A percentile compares a stretch with the other conserved stretches of the same genome.
Evolutionary conservation across 1,140 invertebrate genomes (phyloP).

Genomic region (Zaprionus inermis): DNA sequence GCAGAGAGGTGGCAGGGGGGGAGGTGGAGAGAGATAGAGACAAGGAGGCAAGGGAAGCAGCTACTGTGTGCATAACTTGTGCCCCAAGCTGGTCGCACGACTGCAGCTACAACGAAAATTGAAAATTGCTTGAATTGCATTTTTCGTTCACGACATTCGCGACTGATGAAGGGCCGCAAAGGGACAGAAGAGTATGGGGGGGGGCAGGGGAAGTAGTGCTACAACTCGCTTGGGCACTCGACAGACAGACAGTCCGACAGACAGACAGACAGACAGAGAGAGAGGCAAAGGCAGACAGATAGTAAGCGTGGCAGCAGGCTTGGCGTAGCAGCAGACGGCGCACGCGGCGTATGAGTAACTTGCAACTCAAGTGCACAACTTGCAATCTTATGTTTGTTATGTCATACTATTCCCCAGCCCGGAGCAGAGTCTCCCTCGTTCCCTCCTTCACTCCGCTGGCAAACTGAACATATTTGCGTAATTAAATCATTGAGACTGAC

Average conservation of each 20-base stretch:
- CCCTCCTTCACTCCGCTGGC: conserved; percentile 6
- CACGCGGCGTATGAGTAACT: conserved; percentile 64
- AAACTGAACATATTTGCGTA: conserved; percentile 51
- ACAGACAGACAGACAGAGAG: conserved; percentile 4
- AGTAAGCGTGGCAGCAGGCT: conserved; percentile 10
- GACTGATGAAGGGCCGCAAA: conserved; percentile 37
- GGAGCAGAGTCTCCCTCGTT: neutral
- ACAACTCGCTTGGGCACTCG: conserved; percentile 29
- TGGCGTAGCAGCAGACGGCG: neutral
- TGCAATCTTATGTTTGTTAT: conserved; percentile 69
- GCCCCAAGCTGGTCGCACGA: conserved; percentile 24
- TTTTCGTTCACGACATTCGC: conserved; percentile 38
- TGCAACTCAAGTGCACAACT: conserved; percentile 59
- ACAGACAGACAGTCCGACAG: conserved; percentile 13
- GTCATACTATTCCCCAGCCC: conserved; percentile 42
- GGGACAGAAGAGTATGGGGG: neutral
- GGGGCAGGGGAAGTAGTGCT: conserved; percentile 9
- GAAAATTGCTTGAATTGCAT: conserved; percentile 79
- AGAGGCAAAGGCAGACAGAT: too few species aligned
- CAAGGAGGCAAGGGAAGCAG: conserved; percentile 1
- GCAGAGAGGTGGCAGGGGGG: neutral
- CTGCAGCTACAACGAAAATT: conserved; percentile 61
- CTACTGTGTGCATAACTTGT: conserved; percentile 20
- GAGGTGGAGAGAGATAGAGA: neutral
- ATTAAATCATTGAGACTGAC: conserved; percentile 66